Evolutionary conservation across 1,140 invertebrate genomes (phyloP).

Genomic region (Eriosoma lanigerum): DNA sequence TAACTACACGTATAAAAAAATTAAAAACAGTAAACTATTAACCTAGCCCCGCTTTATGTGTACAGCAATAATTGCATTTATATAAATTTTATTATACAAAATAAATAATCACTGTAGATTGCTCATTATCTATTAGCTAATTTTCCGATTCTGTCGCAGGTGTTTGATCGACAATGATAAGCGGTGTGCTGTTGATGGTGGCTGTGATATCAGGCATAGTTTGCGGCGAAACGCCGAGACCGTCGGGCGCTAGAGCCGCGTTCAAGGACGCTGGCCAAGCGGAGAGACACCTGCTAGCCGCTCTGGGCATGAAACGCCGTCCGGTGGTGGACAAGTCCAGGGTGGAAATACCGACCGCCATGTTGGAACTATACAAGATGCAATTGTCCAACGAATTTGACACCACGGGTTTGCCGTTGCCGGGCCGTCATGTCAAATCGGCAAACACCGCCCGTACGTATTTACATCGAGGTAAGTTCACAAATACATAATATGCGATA

Average conservation of each 20-base stretch:
- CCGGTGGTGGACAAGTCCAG: conserved; percentile 61
- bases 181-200: conserved; percentile 60
- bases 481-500: no score
- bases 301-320: conserved; percentile 72
- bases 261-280: conserved; percentile 58
- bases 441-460: conserved; percentile 87
- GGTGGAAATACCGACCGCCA: conserved; percentile 71
- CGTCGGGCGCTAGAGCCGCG: conserved; percentile 52
- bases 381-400: conserved; percentile 64
- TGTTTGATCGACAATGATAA: conserved; percentile 62
- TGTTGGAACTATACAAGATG: conserved; percentile 74
- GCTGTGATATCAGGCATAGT: conserved; percentile 51
- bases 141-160: no score
- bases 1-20: no score
- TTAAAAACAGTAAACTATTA: no score
- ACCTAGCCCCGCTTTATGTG: no score
- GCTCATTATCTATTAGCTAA: no score
- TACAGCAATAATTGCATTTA: no score
- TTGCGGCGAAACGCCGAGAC: conserved; percentile 52
- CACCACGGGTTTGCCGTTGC: conserved; percentile 67
- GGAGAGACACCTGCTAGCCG: conserved; percentile 70
- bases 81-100: no score
- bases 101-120: no score
- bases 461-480: conserved; percentile 73
- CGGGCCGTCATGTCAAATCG: conserved; percentile 67